A percentile compares a stretch with the other conserved stretches of the same genome.
These are phyloP conservation scores for Actenoides lindsayi DNA, from an alignment of 2,113 vertebrate genomes.

Conservation along the genomic window DNA sequence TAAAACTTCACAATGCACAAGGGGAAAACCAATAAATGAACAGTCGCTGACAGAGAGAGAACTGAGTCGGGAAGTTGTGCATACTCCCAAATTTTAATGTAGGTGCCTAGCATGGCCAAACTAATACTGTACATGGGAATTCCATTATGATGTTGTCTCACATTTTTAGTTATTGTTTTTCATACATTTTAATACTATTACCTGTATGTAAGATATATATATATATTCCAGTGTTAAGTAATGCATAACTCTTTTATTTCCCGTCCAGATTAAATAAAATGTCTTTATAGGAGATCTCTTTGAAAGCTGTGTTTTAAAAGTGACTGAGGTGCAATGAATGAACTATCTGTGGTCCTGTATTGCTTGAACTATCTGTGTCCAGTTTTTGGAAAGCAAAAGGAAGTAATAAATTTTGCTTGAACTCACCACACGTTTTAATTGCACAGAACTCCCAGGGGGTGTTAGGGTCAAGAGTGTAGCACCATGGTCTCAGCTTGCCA, in stretches of 20 bases:
- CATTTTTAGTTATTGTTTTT: background rate
- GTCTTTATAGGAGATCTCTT: background rate
- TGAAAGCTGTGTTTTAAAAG: conserved; percentile 5
- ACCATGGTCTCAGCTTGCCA: conserved; percentile 93
- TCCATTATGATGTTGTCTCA: background rate
- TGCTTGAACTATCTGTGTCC: conserved; percentile 26
- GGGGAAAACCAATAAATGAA: background rate
- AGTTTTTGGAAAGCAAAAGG: conserved; percentile 74
- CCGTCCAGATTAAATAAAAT: background rate
- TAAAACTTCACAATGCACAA: background rate
- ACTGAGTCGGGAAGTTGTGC: background rate
- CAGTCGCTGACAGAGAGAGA: background rate
- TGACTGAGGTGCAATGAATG: background rate
- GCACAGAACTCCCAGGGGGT: conserved; percentile 95
- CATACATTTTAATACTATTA: background rate
- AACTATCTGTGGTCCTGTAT: conserved; percentile 31
- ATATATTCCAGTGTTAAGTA: background rate
- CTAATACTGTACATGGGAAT: background rate
- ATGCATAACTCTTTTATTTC: background rate
- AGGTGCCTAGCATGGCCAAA: background rate
- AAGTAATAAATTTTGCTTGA: conserved; percentile 80
- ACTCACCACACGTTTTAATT: conserved; percentile 97
- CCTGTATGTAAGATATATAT: fast-evolving
- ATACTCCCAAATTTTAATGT: background rate
- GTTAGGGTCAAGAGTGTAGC: conserved; percentile 94